phyloP scores from a whole-genome alignment of 2,797 vertebrate species.

The Leptodactylus fallax region DNA sequence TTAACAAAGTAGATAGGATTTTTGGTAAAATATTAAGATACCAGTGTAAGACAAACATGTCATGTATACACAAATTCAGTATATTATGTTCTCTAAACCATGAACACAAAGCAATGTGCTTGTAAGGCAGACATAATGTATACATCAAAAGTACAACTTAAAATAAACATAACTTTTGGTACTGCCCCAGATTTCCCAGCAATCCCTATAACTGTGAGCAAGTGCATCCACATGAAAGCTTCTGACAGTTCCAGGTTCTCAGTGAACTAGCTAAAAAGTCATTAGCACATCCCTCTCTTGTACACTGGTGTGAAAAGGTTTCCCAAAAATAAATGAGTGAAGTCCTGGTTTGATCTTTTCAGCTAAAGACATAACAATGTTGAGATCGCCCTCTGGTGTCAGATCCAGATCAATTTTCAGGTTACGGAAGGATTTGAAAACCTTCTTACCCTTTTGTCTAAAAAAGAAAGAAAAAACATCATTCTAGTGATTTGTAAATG shows the following conservation, averaged over 20 bases:
- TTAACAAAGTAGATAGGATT: background rate
- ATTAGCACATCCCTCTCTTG: constrained; percentile 94
- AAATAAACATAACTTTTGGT: background rate
- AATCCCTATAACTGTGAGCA: background rate
- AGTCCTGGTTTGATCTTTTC: constrained; percentile 96
- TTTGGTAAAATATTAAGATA: background rate
- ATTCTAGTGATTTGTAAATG: too few species aligned
- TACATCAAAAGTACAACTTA: constrained; percentile 16
- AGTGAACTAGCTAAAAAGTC: constrained; percentile 82
- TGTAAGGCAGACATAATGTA: constrained; percentile 4
- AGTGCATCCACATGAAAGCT: background rate
- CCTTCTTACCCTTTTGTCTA: constrained; percentile 96
- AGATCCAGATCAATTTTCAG: constrained; percentile 94
- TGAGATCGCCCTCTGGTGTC: constrained; percentile 92
- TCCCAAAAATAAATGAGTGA: constrained; percentile 95
- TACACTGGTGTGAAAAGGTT: constrained; percentile 91
- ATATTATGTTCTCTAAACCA: background rate
- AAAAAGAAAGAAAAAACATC: constrained; percentile 26
- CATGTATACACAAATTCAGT: background rate
- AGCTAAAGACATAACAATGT: constrained; percentile 94
- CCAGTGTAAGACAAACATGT: background rate
- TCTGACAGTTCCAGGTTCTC: constrained; percentile 21
- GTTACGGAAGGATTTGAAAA: constrained; percentile 90
- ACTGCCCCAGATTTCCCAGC: background rate
- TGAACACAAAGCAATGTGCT: background rate